Evolutionary conservation across 2,113 vertebrate species (phyloP).

Genomic region (Clarias batrachus): DNA sequence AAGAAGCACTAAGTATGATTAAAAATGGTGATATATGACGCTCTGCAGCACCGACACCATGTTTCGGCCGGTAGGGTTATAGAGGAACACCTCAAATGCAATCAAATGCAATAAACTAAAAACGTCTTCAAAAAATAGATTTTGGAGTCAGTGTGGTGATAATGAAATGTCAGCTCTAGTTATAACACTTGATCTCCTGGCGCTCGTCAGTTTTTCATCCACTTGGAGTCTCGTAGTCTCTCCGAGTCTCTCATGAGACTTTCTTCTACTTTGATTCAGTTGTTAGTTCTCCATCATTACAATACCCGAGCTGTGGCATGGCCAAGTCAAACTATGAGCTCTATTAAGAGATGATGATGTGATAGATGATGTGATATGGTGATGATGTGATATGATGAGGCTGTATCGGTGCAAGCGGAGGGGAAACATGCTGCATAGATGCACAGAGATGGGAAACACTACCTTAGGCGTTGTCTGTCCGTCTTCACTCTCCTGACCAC

Average conservation of each 20-base stretch:
- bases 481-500: slow-evolving; percentile 79
- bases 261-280: no score
- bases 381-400: background rate
- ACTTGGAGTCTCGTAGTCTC: background rate
- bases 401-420: background rate
- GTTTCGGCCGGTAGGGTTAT: no score
- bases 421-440: background rate
- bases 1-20: no score
- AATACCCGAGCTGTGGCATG: background rate
- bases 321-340: background rate
- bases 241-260: background rate
- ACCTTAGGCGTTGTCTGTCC: slow-evolving; percentile 77
- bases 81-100: no score
- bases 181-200: background rate
- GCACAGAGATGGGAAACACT: slow-evolving; percentile 32
- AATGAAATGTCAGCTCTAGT: background rate
- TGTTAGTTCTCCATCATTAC: background rate
- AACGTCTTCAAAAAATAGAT: no score
- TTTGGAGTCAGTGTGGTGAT: no score
- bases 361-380: background rate
- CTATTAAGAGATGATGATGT: background rate
- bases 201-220: background rate
- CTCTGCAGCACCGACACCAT: no score
- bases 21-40: no score
- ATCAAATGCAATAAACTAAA: no score